phyloP scores from a whole-genome alignment of 37 sponge, comb jelly and placozoan species.

The Amphimedon queenslandica region DNA sequence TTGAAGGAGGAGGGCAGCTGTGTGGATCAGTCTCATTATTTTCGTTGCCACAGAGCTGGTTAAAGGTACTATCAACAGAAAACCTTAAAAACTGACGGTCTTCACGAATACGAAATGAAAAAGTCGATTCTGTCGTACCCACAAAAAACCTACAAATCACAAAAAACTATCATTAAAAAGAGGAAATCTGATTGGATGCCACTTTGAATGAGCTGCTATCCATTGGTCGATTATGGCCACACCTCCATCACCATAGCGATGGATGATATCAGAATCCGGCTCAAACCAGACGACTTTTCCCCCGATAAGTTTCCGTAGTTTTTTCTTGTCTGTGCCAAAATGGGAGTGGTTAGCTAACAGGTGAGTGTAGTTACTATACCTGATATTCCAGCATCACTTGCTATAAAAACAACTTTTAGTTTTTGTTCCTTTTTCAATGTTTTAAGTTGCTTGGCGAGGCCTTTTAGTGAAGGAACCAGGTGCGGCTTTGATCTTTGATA shows the following conservation, averaged over 20 bases:
- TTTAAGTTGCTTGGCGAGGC: conserved; percentile 71
- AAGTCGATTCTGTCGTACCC: conserved; percentile 86
- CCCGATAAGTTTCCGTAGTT: conserved; percentile 23
- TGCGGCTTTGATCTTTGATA: conserved; percentile 37
- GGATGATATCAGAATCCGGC: conserved; percentile 21
- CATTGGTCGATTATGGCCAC: conserved; percentile 97
- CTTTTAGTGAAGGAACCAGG: conserved; percentile 74
- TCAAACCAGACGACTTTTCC: conserved; percentile 56
- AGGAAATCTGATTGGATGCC: too few species aligned
- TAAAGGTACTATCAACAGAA: conserved; percentile 71
- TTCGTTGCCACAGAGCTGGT: conserved; percentile 71
- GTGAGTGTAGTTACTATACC: too few species aligned
- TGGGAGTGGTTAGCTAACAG: too few species aligned
- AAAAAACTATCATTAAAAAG: too few species aligned
- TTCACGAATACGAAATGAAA: conserved; percentile 90
- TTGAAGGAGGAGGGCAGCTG: conserved; percentile 68
- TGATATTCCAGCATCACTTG: conserved; percentile 72
- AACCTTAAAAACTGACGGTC: conserved; percentile 92
- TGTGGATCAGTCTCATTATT: conserved; percentile 52
- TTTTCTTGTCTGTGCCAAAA: conserved; percentile 34
- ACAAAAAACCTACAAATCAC: conserved; percentile 5
- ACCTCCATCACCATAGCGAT: conserved; percentile 72
- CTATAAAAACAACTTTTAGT: conserved; percentile 70
- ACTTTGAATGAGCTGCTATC: conserved; percentile 80
- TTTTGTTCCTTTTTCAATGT: conserved; percentile 32